Conservation (phyloP, 1,140 invertebrate genomes). For the Plectus sambesii region DNA sequence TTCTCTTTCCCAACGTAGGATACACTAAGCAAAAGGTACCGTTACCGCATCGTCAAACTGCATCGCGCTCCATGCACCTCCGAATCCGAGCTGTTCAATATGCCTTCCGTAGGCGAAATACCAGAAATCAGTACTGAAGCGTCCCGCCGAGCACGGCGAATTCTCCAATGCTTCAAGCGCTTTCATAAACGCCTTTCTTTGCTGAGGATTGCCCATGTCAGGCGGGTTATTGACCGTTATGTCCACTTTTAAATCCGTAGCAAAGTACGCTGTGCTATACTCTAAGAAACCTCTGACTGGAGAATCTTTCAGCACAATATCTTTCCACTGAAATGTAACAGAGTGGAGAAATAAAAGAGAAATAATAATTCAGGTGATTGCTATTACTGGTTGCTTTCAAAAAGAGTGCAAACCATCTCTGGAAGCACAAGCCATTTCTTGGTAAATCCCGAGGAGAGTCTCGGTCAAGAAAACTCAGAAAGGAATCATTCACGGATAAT, state of each 20-base stretch:
- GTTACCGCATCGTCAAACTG: slow-evolving; percentile 25
- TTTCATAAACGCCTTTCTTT: slow-evolving; percentile 23
- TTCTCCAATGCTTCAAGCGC: slow-evolving; percentile 27
- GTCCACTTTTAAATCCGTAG: slow-evolving; percentile 27
- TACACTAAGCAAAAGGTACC: no score
- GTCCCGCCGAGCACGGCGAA: slow-evolving; percentile 25
- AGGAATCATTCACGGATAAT: no score
- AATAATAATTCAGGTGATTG: no score
- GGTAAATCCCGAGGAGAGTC: no score
- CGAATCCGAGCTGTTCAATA: slow-evolving; percentile 29
- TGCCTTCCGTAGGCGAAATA: slow-evolving; percentile 31
- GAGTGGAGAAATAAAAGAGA: no score
- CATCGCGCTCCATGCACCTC: slow-evolving; percentile 14
- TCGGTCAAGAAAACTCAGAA: no score
- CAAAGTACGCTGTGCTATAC: slow-evolving; percentile 19
- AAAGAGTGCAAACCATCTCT: no score
- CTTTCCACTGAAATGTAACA: slow-evolving; percentile 25
- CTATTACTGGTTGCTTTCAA: no score
- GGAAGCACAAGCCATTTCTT: no score
- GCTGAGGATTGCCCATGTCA: slow-evolving; percentile 23
- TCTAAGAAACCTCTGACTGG: slow-evolving; percentile 25
- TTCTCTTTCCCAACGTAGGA: no score
- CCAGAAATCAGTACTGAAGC: slow-evolving; percentile 35
- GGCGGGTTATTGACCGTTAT: slow-evolving; percentile 31
- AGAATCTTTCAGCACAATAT: slow-evolving; percentile 28